These are phyloP conservation scores for Spodoptera frugiperda DNA, from an alignment of 1,140 invertebrate genomes.

Conservation along the genomic window DNA sequence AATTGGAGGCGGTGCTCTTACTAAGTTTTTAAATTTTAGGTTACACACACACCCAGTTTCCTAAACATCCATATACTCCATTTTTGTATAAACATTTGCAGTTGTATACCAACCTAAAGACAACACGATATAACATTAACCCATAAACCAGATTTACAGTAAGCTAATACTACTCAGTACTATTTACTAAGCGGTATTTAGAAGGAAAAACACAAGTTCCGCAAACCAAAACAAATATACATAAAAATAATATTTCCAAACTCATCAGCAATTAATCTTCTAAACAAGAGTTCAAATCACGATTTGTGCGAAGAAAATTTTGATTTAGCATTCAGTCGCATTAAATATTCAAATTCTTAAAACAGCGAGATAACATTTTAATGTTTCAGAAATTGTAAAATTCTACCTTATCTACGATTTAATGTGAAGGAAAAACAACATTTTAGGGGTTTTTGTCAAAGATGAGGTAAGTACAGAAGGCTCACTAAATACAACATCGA, in stretches of 20 bases:
- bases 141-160: too few species aligned
- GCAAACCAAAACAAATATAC: too few species aligned
- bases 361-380: slow-evolving; percentile 42
- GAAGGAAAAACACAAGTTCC: too few species aligned
- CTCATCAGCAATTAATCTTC: slow-evolving; percentile 3
- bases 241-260: neutral
- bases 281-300: slow-evolving; percentile 21
- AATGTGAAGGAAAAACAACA: slow-evolving; percentile 47
- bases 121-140: too few species aligned
- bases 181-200: too few species aligned
- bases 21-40: too few species aligned
- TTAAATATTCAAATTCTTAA: slow-evolving; percentile 50
- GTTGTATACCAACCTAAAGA: too few species aligned
- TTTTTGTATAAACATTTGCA: too few species aligned
- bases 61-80: too few species aligned
- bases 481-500: neutral
- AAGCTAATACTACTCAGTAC: too few species aligned
- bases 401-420: slow-evolving; percentile 41
- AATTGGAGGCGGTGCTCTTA: too few species aligned
- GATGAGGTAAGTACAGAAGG: neutral
- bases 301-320: slow-evolving; percentile 21
- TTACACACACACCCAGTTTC: too few species aligned
- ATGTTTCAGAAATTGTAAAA: slow-evolving; percentile 35
- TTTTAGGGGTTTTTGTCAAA: slow-evolving; percentile 14
- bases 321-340: slow-evolving; percentile 35